Evolutionary conservation across 1,140 invertebrate species (phyloP).

Genomic region (Megathymus violae): DNA sequence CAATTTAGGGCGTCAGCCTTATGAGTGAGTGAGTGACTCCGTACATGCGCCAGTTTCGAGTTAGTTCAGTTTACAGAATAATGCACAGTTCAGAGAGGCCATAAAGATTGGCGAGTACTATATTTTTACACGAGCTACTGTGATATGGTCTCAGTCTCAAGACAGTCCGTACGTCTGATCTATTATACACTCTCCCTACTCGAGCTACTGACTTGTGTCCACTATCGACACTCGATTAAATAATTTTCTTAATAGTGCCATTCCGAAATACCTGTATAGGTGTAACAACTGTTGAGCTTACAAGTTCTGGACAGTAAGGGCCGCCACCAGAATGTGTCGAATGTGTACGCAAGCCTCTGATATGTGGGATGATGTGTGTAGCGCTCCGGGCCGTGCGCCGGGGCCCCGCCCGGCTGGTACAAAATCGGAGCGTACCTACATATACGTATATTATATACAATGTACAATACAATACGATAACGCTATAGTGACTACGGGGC

Average conservation of each 20-base stretch:
- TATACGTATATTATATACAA: slow-evolving; percentile 80
- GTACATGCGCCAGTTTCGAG: too few relatives aligned
- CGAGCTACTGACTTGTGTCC: slow-evolving; percentile 72
- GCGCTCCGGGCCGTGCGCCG: slow-evolving; percentile 69
- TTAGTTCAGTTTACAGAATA: too few relatives aligned
- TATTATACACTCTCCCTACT: slow-evolving; percentile 79
- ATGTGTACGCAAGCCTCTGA: slow-evolving; percentile 71
- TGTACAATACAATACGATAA: slow-evolving; percentile 77
- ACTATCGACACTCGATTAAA: slow-evolving; percentile 52
- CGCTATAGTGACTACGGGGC: slow-evolving; percentile 70
- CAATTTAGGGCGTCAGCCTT: too few relatives aligned
- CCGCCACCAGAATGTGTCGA: slow-evolving; percentile 44
- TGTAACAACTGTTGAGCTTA: slow-evolving; percentile 25
- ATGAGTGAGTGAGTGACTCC: too few relatives aligned
- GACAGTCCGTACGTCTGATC: slow-evolving; percentile 77
- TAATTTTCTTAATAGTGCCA: slow-evolving; percentile 29
- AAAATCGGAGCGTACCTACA: slow-evolving; percentile 73
- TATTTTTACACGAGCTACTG: slow-evolving; percentile 61
- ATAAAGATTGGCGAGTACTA: too few relatives aligned
- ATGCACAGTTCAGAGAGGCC: too few relatives aligned
- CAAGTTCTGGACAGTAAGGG: slow-evolving; percentile 14
- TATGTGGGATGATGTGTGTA: slow-evolving; percentile 81
- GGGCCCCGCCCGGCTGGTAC: slow-evolving; percentile 63
- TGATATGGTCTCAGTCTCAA: slow-evolving; percentile 83
- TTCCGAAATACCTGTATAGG: slow-evolving; percentile 17